Base-by-base conservation (phyloP, 1,140 invertebrate species). In the Druon quercuslanigerum region DNA sequence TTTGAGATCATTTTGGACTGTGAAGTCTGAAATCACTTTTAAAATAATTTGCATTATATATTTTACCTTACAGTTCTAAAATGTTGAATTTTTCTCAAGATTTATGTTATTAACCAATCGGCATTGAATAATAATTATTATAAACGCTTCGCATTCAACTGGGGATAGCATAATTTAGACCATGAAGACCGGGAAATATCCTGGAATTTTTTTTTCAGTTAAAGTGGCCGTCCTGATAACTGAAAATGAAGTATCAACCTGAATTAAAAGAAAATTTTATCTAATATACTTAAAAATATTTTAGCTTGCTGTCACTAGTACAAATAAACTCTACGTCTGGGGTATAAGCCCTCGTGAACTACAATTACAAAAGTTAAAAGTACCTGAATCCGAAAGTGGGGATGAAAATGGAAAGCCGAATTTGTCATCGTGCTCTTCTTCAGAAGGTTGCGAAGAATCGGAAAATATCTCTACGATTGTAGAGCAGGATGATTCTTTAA, bases 261-360 rank as follows among this genome's bases (percentile, higher is more conserved):
- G 40, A 74, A 80, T 72, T 56, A 72, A 50, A 33, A 51, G 20
- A n/a, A 54, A 52, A 19, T 51, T 19, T 46, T 70, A 70, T 73
- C 75, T 72, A 79, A 76, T 73, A 51, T 79, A 40, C 51, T 17
- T 60, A 56, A 72, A 17, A 75, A 54, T 78, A 8, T 89, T 89
- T 13, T 82, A 96, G 95, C 90, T 96, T 83, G 96, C 94, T 66
- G 92, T 96, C 71, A 94, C 93, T 74, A 88, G 89, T 11, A 92
- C 93, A 70, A 94, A 96, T 84, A 92, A 93, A 84, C 88, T 97
- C 14, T 96, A 94, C 82, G 92, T 93, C 9, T 97, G 96, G 96
- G 96, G 96, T 5, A 93, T 94, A 50, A 96, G 95, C 88, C 96
- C 96, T 0, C 95, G 96, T 89, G 94, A 94, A 77, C 89, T 97